A percentile compares a stretch with the other conserved stretches of the same genome.
phyloP scores from a whole-genome alignment of 64 coral and sea anemone genomes.

The Actinia tenebrosa region DNA sequence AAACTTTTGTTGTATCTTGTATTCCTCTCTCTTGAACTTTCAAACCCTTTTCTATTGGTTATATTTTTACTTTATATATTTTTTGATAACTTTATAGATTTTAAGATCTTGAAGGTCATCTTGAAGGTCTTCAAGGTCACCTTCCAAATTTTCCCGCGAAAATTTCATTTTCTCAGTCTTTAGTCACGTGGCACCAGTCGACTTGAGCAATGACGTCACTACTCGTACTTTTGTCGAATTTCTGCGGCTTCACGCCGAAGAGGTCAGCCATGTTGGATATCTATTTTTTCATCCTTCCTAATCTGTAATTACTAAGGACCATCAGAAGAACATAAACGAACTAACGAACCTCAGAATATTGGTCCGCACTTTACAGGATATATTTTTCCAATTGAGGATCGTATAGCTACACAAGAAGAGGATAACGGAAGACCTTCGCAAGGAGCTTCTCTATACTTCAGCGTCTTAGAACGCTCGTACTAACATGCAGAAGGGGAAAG shows the following conservation, averaged over 20 bases:
- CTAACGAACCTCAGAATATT: slow-evolving; percentile 33
- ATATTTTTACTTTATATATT: neutral
- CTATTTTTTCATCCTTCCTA: slow-evolving; percentile 75
- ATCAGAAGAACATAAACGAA: slow-evolving; percentile 54
- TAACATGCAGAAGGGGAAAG: slow-evolving; percentile 96
- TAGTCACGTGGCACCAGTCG: slow-evolving; percentile 38
- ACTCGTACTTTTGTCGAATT: slow-evolving; percentile 61
- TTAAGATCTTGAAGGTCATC: no score
- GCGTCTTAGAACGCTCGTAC: slow-evolving; percentile 86
- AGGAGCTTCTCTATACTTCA: slow-evolving; percentile 73
- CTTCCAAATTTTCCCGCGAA: slow-evolving; percentile 26
- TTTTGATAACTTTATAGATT: no score
- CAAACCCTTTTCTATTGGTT: neutral
- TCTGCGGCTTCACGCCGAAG: slow-evolving; percentile 97
- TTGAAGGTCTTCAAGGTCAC: neutral
- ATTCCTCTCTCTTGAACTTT: neutral
- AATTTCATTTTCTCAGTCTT: slow-evolving; percentile 18
- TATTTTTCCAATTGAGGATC: slow-evolving; percentile 29
- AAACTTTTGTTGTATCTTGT: neutral
- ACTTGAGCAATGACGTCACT: slow-evolving; percentile 83
- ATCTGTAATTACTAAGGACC: slow-evolving; percentile 72
- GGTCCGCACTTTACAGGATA: slow-evolving; percentile 26
- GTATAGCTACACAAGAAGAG: slow-evolving; percentile 12
- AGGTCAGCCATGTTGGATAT: slow-evolving; percentile 96
- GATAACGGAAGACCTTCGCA: slow-evolving; percentile 91